These are phyloP conservation scores for Hirtodrosophila alboralis DNA, from an alignment of 2,888 invertebrate species.

Conservation along the genomic window DNA sequence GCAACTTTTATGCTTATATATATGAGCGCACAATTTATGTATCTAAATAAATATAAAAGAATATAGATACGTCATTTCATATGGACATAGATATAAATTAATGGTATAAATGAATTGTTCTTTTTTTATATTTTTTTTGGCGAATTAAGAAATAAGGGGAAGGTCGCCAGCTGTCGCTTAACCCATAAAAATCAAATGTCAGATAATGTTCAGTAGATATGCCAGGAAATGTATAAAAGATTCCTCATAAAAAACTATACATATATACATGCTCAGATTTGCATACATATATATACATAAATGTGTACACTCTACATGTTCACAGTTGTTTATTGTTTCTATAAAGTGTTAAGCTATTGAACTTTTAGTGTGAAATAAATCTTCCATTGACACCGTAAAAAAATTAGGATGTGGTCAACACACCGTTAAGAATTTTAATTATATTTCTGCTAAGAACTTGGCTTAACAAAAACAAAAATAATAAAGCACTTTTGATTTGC, in stretches of 20 bases:
- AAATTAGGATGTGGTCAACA: slow-evolving; percentile 26
- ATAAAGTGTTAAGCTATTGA: slow-evolving; percentile 41
- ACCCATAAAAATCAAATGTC: slow-evolving; percentile 25
- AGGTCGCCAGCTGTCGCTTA: slow-evolving; percentile 40
- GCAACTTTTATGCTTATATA: slow-evolving; percentile 20
- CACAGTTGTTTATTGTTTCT: slow-evolving; percentile 43
- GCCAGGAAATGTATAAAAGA: slow-evolving; percentile 1
- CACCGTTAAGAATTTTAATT: slow-evolving; percentile 6
- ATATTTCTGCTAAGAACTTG: not conserved
- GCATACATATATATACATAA: too few relatives aligned
- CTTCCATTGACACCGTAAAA: slow-evolving; percentile 43
- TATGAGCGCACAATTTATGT: slow-evolving; percentile 5
- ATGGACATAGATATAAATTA: slow-evolving; percentile 34
- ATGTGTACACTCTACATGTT: slow-evolving; percentile 25
- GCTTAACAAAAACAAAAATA: not conserved
- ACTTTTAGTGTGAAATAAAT: slow-evolving; percentile 73
- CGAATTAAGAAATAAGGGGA: slow-evolving; percentile 39
- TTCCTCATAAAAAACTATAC: slow-evolving; percentile 10
- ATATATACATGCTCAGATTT: not conserved
- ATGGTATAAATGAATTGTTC: slow-evolving; percentile 35
- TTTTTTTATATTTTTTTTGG: slow-evolving; percentile 1
- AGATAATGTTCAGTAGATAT: slow-evolving; percentile 10
- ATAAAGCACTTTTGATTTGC: too few relatives aligned
- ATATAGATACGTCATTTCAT: slow-evolving; percentile 8
- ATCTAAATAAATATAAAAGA: slow-evolving; percentile 2